Evolutionary conservation across 2,113 vertebrate species (phyloP).

Genomic region (Synodontis membranacea): DNA sequence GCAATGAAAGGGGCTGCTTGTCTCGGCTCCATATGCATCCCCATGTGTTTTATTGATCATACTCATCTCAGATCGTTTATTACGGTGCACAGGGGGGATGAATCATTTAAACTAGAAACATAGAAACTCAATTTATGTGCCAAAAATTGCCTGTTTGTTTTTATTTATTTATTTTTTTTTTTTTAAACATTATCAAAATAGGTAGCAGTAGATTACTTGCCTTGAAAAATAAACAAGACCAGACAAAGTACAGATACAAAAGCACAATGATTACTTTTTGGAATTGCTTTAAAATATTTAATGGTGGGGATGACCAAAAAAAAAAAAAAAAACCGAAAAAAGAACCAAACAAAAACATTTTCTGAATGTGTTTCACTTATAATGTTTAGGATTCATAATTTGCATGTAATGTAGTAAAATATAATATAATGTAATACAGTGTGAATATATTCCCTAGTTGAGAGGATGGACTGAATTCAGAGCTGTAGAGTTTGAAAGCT

Average conservation of each 20-base stretch:
- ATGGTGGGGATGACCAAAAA: neutral
- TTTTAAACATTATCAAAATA: neutral
- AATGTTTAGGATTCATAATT: neutral
- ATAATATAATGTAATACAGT: slow-evolving; percentile 38
- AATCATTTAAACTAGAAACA: too few relatives aligned
- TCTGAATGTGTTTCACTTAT: neutral
- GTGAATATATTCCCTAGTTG: slow-evolving; percentile 35
- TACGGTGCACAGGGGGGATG: neutral
- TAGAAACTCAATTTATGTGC: neutral
- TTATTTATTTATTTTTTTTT: too few relatives aligned
- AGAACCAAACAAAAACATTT: neutral
- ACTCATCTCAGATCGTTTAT: slow-evolving; percentile 22
- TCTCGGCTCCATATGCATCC: neutral
- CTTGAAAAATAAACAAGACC: neutral
- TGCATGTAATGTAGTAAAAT: slow-evolving; percentile 7
- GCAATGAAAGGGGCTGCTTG: slow-evolving; percentile 20
- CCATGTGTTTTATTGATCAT: slow-evolving; percentile 30
- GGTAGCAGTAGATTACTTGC: neutral
- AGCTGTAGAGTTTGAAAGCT: slow-evolving; percentile 68
- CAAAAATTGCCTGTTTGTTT: neutral
- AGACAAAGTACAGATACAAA: neutral
- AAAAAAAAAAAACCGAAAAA: neutral
- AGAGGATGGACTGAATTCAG: slow-evolving; percentile 70
- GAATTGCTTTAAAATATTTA: neutral
- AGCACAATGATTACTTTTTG: neutral